Percentiles rank a stretch among this genome's conserved stretches.
Evolutionary conservation across 2,888 invertebrate species (phyloP).

Genomic region (Acheta domesticus): DNA sequence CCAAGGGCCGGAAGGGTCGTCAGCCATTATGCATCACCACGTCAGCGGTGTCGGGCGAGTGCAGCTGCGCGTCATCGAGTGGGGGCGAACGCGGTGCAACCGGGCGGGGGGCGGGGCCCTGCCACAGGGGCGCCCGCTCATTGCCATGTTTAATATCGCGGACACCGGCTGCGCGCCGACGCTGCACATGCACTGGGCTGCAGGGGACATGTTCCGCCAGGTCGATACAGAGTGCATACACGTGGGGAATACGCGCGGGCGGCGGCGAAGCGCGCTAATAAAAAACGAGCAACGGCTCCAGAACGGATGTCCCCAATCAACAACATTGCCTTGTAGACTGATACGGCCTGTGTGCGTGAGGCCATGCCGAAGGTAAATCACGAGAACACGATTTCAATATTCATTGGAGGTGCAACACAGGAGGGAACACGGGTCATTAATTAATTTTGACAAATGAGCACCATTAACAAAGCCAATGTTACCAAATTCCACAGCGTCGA

Average conservation of each 20-base stretch:
- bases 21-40: no score
- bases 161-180: not conserved
- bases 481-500: slow-evolving; percentile 5
- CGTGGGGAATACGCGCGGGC: not conserved
- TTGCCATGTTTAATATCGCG: slow-evolving; percentile 8
- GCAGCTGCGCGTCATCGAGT: no score
- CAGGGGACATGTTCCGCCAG: not conserved
- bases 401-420: slow-evolving; percentile 18
- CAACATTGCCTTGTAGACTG: slow-evolving; percentile 18
- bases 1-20: no score
- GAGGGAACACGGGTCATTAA: slow-evolving; percentile 29
- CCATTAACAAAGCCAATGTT: slow-evolving; percentile 18
- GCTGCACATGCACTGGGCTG: not conserved
- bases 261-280: not conserved
- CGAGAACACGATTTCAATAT: slow-evolving; percentile 18
- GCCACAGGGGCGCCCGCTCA: not conserved
- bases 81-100: no score
- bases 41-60: no score
- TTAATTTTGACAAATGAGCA: slow-evolving; percentile 34
- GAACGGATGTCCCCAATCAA: slow-evolving; percentile 18
- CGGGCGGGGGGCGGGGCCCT: no score
- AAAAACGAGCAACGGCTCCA: not conserved
- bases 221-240: not conserved
- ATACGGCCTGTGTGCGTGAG: not conserved
- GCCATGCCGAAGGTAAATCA: not conserved